Conservation (phyloP, 2,888 invertebrate species). For the Maniola hyperantus region DNA sequence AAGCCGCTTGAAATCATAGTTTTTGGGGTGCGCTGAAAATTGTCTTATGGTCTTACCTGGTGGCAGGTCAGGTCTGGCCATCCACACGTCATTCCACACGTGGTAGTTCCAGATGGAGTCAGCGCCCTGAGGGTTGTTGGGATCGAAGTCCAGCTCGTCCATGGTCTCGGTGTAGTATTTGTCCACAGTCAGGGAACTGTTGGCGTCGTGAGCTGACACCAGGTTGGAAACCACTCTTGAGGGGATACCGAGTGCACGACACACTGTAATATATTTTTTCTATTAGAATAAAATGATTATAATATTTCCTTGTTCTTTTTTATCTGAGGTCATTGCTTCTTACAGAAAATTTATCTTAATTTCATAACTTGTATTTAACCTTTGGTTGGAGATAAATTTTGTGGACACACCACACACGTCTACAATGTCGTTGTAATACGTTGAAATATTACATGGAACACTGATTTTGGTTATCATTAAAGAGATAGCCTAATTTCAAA, state of each 20-base stretch:
- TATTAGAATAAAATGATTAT: too few relatives aligned
- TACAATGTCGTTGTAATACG: neutral
- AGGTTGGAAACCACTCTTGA: conserved; percentile 91
- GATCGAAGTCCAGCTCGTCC: conserved; percentile 85
- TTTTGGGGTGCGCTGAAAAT: too few relatives aligned
- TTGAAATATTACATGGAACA: too few relatives aligned
- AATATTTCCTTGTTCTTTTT: neutral
- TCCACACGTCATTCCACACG: conserved; percentile 95
- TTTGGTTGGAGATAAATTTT: neutral
- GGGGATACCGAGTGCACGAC: conserved; percentile 91
- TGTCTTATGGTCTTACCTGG: conserved; percentile 63
- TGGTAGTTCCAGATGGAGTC: conserved; percentile 95
- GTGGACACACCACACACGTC: neutral
- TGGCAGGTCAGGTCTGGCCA: conserved; percentile 90
- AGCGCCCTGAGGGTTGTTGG: conserved; percentile 85
- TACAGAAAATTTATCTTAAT: neutral
- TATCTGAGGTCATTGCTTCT: neutral
- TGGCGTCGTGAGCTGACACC: conserved; percentile 93
- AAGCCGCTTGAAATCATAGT: too few relatives aligned
- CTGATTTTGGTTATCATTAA: too few relatives aligned
- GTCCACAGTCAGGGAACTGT: conserved; percentile 90
- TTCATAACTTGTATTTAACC: neutral
- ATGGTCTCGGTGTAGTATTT: conserved; percentile 87
- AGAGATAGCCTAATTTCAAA: too few relatives aligned
- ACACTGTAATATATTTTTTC: conserved; percentile 74